phyloP scores from a whole-genome alignment of 2,113 vertebrate species.

The Balaenoptera acutorostrata region DNA sequence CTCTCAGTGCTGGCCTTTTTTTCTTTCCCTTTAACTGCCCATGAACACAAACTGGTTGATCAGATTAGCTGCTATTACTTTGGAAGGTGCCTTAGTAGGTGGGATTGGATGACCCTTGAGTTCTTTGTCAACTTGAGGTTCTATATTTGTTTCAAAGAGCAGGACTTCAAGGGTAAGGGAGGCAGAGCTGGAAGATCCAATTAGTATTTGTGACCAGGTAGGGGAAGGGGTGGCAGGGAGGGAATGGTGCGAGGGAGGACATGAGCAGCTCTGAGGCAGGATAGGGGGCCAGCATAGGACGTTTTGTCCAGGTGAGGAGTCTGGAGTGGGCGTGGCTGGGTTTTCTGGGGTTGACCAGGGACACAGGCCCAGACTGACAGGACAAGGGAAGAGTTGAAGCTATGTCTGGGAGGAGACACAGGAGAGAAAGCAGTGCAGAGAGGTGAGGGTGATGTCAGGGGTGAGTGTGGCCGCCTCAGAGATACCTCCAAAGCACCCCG shows the following conservation, averaged over 20 bases:
- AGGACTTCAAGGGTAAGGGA: neutral
- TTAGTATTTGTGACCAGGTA: neutral
- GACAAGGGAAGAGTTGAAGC: neutral
- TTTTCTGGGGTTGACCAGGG: neutral
- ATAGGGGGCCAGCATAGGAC: too few species aligned
- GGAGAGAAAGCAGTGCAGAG: neutral
- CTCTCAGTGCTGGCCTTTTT: neutral
- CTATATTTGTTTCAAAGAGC: neutral
- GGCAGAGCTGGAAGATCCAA: neutral
- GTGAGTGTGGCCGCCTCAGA: neutral
- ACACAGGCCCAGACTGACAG: neutral
- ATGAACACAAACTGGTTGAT: neutral
- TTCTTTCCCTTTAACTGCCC: neutral
- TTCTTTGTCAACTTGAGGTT: neutral
- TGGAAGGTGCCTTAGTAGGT: neutral
- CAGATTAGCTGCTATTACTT: neutral
- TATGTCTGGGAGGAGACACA: neutral
- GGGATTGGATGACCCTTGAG: neutral
- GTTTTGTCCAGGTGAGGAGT: neutral
- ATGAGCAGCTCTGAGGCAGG: neutral
- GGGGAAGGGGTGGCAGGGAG: neutral
- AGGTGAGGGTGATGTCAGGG: neutral
- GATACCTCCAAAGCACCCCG: neutral
- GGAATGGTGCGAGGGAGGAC: fast-evolving
- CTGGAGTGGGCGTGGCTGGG: neutral